Evolutionary conservation across 1,140 invertebrate genomes (phyloP).

Genomic region (Drosophila ogumai): DNA sequence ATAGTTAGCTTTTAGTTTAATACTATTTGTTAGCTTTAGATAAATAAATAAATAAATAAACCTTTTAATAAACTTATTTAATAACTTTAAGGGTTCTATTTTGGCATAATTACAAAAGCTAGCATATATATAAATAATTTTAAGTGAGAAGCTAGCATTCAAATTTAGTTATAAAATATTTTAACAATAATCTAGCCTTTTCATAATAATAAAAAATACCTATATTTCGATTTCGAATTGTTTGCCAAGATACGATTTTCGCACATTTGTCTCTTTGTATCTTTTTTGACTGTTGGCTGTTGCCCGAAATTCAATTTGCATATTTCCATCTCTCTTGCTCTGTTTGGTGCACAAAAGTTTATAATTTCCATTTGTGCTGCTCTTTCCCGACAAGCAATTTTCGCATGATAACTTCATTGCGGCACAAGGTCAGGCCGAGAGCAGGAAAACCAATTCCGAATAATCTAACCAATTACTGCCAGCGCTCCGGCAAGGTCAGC

Average conservation of each 20-base stretch:
- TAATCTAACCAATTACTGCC: slow-evolving; percentile 73
- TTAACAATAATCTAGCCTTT: not conserved
- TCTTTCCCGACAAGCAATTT: slow-evolving; percentile 67
- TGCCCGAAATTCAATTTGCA: slow-evolving; percentile 69
- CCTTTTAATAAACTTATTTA: not conserved
- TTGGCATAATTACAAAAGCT: accelerated
- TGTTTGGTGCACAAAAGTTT: slow-evolving; percentile 48
- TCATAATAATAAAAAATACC: no score
- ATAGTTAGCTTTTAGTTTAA: no score
- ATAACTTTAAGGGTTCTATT: not conserved
- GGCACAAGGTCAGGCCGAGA: slow-evolving; percentile 44
- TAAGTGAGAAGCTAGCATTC: no score
- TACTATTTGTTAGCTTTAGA: no score
- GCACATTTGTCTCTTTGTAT: slow-evolving; percentile 61
- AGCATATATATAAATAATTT: no score
- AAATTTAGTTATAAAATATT: not conserved
- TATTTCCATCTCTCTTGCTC: slow-evolving; percentile 21
- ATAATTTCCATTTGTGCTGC: slow-evolving; percentile 65
- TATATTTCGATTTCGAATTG: not conserved
- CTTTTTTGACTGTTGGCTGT: slow-evolving; percentile 44
- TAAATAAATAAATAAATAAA: no score
- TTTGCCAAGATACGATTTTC: slow-evolving; percentile 6
- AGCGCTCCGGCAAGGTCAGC: slow-evolving; percentile 62
- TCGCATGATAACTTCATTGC: slow-evolving; percentile 73
- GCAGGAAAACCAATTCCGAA: slow-evolving; percentile 65